Evolutionary conservation across 2,888 invertebrate species (phyloP).

Genomic region (Platypus cylindrus): DNA sequence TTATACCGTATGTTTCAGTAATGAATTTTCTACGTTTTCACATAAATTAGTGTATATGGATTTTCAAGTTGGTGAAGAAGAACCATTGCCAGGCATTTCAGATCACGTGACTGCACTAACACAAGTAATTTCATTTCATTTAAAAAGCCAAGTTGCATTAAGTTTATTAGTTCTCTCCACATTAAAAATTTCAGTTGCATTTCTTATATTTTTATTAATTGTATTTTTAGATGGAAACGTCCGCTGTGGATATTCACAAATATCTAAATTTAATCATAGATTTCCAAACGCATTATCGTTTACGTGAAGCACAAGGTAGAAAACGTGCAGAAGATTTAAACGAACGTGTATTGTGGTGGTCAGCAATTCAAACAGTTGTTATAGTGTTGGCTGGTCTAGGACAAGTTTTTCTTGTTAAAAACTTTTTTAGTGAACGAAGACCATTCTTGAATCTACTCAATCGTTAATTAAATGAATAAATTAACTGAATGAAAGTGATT

Average conservation of each 20-base stretch:
- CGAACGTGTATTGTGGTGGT: conserved; percentile 89
- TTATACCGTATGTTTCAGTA: conserved; percentile 90
- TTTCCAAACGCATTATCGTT: conserved; percentile 92
- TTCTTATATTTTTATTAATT: not conserved
- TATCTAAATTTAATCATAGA: conserved; percentile 79
- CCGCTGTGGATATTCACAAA: conserved; percentile 81
- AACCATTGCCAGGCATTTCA: conserved; percentile 68
- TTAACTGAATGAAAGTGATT: too few relatives aligned
- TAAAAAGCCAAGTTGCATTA: not conserved
- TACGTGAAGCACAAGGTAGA: conserved; percentile 88
- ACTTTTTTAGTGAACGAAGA: conserved; percentile 71
- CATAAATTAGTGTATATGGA: conserved; percentile 98
- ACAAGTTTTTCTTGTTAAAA: conserved; percentile 83
- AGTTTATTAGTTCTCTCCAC: too few relatives aligned
- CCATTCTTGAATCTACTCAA: conserved; percentile 8
- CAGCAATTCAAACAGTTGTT: conserved; percentile 73
- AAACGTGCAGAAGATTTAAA: conserved; percentile 95
- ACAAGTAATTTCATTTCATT: conserved; percentile 53
- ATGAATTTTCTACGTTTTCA: conserved; percentile 97
- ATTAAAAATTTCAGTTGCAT: not conserved
- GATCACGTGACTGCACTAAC: conserved; percentile 82
- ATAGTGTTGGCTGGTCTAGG: conserved; percentile 76
- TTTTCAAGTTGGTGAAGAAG: conserved; percentile 89
- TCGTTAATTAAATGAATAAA: too few relatives aligned
- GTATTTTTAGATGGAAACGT: conserved; percentile 73